phyloP scores from a whole-genome alignment of 2,113 vertebrate genomes.

The Odocoileus virginianus region DNA sequence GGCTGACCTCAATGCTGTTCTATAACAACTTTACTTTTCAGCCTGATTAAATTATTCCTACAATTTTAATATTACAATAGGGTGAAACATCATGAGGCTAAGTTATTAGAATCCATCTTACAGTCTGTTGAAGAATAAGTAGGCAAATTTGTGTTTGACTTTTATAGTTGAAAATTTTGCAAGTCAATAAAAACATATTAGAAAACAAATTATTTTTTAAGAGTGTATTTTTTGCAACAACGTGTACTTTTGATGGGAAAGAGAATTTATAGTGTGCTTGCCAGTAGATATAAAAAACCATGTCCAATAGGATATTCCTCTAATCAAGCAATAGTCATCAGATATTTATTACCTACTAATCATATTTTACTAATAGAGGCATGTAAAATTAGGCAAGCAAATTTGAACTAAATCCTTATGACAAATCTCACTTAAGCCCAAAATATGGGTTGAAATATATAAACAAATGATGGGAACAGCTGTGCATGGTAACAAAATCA shows the following conservation, averaged over 20 bases:
- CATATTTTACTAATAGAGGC: background rate
- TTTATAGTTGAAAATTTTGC: background rate
- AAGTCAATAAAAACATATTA: background rate
- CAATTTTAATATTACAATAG: background rate
- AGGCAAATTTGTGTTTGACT: background rate
- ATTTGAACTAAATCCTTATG: background rate
- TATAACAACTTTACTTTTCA: background rate
- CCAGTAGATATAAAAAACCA: background rate
- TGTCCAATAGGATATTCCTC: background rate
- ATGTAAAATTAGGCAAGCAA: conserved; percentile 10
- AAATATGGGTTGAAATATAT: background rate
- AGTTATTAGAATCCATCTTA: background rate
- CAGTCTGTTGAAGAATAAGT: background rate
- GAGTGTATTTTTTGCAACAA: background rate
- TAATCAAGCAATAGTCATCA: background rate
- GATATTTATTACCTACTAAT: conserved; percentile 34
- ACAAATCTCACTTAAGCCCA: conserved; percentile 22
- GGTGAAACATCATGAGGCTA: background rate
- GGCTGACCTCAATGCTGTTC: background rate
- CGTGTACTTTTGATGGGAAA: background rate
- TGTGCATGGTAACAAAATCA: background rate
- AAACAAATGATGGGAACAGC: conserved; percentile 38
- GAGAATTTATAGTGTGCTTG: background rate
- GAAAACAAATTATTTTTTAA: background rate
- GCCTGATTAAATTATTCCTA: background rate